Evolutionary conservation across 2,888 invertebrate genomes (phyloP), one percentile per base, ranked within the genome.

Genomic region (Athripsodes cinereus): DNA sequence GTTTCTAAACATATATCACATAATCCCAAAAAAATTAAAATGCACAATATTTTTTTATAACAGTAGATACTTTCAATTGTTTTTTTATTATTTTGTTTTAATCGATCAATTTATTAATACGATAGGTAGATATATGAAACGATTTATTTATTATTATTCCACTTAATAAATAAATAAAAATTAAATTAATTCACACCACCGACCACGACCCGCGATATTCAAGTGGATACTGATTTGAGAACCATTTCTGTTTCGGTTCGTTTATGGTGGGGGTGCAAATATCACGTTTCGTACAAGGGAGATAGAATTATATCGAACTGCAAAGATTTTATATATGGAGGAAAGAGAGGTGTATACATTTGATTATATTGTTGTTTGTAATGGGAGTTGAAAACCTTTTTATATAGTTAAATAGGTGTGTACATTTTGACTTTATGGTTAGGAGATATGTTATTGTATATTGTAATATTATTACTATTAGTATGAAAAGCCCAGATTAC

Each of bases 331-430:
- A 26, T 10, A 26, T 40, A 40, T 16, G 40, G 40, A 13, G 40
- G 40, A 40, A 40, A 40, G 16, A 16, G 40, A 40, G 2, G 16
- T 13, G n/a, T 40, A 16, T 40, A 13, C 13, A 3, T 16, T 5
- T 16, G 40, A 40, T 40, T 5, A 5, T 13, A 3, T n/a, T 3
- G 40, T n/a, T 3, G 40, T 16, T 40, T 8, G 2, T 3, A 13
- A 40, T 40, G 40, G 40, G 40, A 40, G 40, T 40, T 40, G 40
- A 8, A 13, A 40, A 40, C 2, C 3, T n/a, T n/a, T 13, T 40
- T 49, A 57, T 53, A 47, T 49, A 26, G 40, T 48, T 49, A 40
- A 53, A 53, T 52, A 53, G 57, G 57, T 57, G 57, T 48, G 49
- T 53, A 53, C 53, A 53, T 47, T 57, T 53, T 21, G 34, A 47